Evolutionary conservation across 2,797 vertebrate species (phyloP).

Genomic region (Fistularia commersonii): DNA sequence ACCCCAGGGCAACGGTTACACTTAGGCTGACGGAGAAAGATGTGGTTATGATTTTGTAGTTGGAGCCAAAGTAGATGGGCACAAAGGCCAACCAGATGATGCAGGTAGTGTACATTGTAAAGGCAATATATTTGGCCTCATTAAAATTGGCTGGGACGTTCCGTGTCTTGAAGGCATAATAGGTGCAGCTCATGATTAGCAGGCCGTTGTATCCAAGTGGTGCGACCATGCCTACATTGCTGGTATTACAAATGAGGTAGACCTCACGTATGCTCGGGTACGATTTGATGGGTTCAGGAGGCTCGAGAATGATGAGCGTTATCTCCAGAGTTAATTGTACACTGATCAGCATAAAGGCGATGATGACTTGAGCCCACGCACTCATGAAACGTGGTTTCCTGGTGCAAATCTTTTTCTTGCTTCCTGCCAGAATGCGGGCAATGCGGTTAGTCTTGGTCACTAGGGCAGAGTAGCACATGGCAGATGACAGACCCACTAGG

Average conservation of each 20-base stretch:
- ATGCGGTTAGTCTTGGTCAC: conserved; percentile 99
- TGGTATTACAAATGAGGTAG: conserved; percentile 98
- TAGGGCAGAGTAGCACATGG: conserved; percentile 97
- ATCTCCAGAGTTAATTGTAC: conserved; percentile 92
- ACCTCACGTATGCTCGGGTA: conserved; percentile 97
- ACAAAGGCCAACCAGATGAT: conserved; percentile 99
- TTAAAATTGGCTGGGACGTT: conserved; percentile 99
- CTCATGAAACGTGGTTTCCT: conserved; percentile 98
- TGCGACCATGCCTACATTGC: conserved; percentile 93
- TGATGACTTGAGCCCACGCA: conserved; percentile 95
- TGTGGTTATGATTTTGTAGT: conserved; percentile 99
- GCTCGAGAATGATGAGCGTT: conserved; percentile 92
- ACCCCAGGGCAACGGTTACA: conserved; percentile 94
- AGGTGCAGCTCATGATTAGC: conserved; percentile 98
- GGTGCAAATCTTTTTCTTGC: conserved; percentile 99
- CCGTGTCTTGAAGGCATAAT: conserved; percentile 98
- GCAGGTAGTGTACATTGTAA: conserved; percentile 99
- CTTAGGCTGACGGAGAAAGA: conserved; percentile 98
- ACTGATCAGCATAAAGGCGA: conserved; percentile 91
- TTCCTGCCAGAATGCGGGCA: conserved; percentile 95
- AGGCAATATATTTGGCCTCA: conserved; percentile 98
- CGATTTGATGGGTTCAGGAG: conserved; percentile 90
- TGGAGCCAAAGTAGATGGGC: conserved; percentile 98
- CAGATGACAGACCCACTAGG: conserved; percentile 92
- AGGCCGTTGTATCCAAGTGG: conserved; percentile 97